phyloP scores from a whole-genome alignment of 2,113 vertebrate species.

The Kryptolebias marmoratus region DNA sequence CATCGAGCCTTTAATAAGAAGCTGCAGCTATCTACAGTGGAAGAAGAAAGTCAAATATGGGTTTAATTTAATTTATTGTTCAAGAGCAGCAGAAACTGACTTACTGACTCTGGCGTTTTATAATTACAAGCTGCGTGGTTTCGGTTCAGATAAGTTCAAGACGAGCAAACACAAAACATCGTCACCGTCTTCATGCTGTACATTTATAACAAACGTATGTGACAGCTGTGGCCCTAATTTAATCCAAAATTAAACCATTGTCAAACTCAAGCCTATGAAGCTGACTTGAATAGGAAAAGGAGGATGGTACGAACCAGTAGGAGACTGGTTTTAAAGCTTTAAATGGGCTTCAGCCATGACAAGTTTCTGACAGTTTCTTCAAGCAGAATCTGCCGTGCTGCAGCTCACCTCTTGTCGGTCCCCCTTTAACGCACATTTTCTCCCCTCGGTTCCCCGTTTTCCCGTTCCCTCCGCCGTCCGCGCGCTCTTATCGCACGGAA shows the following conservation, averaged over 20 bases:
- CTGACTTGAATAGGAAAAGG: background rate
- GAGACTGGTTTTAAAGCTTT: background rate
- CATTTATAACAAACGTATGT: background rate
- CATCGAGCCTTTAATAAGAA: conserved; percentile 3
- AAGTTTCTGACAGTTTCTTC: conserved; percentile 22
- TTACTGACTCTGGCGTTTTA: background rate
- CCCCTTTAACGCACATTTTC: background rate
- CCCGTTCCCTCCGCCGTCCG: conserved; percentile 3
- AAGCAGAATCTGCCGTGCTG: conserved; percentile 23
- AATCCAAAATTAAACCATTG: background rate
- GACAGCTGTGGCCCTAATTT: background rate
- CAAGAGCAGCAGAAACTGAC: background rate
- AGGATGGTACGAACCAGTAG: background rate
- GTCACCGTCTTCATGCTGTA: background rate
- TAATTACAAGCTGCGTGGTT: background rate
- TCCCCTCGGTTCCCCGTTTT: conserved; percentile 2
- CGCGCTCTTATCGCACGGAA: conserved; percentile 5
- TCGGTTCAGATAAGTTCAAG: too few species aligned
- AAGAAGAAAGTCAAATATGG: background rate
- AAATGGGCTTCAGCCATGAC: conserved; percentile 28
- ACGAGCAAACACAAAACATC: too few species aligned
- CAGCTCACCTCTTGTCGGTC: conserved; percentile 22
- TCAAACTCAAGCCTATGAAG: too few species aligned
- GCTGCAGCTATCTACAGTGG: conserved; percentile 1
- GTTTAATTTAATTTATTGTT: background rate